Evolutionary conservation across 35 echinoderm and acorn worm species (phyloP).

Genomic region (Apostichopus japonicus): DNA sequence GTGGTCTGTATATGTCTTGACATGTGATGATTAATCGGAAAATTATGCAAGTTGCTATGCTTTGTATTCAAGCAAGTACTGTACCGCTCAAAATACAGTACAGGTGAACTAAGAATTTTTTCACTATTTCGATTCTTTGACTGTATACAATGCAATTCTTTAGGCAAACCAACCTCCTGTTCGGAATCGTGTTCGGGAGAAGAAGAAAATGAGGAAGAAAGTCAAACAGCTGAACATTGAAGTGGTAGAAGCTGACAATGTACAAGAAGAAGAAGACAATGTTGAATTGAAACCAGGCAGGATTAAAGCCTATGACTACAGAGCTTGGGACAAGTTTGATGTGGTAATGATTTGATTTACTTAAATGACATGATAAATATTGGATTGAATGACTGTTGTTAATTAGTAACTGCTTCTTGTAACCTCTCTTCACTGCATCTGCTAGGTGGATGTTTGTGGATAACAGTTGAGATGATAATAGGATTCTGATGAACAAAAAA

Average conservation of each 20-base stretch:
- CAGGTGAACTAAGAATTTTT: no score
- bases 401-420: no score
- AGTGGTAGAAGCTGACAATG: constrained; percentile 21
- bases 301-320: constrained; percentile 91
- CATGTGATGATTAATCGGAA: no score
- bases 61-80: no score
- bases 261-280: neutral
- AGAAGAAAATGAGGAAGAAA: constrained; percentile 47
- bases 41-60: no score
- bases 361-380: neutral
- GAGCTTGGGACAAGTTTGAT: constrained; percentile 98
- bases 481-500: no score
- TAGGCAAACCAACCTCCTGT: constrained; percentile 69
- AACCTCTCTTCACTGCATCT: no score
- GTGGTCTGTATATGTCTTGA: no score
- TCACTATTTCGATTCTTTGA: no score
- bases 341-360: constrained; percentile 67
- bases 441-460: no score
- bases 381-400: neutral
- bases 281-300: constrained; percentile 46
- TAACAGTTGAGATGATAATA: no score
- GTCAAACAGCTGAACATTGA: constrained; percentile 34
- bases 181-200: constrained; percentile 64
- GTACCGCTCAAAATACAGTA: no score
- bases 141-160: neutral